Evolutionary conservation across 2,888 invertebrate species (phyloP), one percentile per base, ranked within the genome.

Genomic region (Ophioninae sp.): DNA sequence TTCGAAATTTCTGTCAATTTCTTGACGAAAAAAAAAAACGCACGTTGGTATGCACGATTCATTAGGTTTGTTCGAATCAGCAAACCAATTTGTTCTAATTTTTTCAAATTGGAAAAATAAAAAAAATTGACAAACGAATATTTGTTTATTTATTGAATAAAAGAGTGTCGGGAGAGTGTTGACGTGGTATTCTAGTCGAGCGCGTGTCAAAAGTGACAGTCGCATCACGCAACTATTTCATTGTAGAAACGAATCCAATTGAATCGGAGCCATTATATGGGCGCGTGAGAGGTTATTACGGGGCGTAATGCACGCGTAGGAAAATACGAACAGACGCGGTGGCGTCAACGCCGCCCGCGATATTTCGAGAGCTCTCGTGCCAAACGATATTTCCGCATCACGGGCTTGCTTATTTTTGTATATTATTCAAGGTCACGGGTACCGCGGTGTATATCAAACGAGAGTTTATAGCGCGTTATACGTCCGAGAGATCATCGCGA

Each of bases 331-430:
- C 23, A 77, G 74, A 72, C 79, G 22, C 17, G 13, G 75, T 39
- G 69, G 61, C 65, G 64, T 69, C 51, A 69, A 68, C 20, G 61
- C 73, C 39, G 68, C 58, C 37, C 37, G 79, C n/a, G 81, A 79
- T 79, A 84, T 79, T 76, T 79, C 76, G 81, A 79, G 79, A 75
- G 22, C 58, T 22, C 30, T 10, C 30, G n/a, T 8, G 69, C n/a
- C 56, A 39, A 80, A 73, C 73, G 79, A 77, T 81, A 78, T 81
- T 83, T 83, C 83, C 80, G 80, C 80, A 78, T 83, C 69, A 58
- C 77, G 61, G 41, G 41, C n/a, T 68, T 67, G 68, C 69, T 83
- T 80, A 81, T 83, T 81, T 83, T 74, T 58, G 77, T 68, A 79
- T 71, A 41, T 41, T 78, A 78, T 78, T 78, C 77, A 81, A 81